A percentile compares a stretch with the other conserved stretches of the same genome.
Evolutionary conservation across 2,888 invertebrate genomes (phyloP).

Genomic region (Heliconius ethilla): DNA sequence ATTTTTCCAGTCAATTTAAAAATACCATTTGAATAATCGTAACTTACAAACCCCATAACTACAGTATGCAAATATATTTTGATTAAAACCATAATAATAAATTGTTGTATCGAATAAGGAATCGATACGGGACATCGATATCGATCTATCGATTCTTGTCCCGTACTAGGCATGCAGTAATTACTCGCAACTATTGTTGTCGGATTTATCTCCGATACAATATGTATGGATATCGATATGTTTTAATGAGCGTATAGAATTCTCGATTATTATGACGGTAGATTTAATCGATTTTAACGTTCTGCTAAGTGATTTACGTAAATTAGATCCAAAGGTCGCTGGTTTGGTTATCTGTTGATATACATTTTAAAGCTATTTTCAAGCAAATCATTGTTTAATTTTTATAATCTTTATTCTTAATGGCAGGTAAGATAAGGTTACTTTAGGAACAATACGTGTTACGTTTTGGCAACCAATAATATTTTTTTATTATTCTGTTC

Average conservation of each 20-base stretch:
- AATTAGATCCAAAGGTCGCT: slow-evolving; percentile 12
- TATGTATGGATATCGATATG: slow-evolving; percentile 39
- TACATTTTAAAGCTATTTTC: background rate
- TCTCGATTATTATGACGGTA: slow-evolving; percentile 38
- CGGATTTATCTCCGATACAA: slow-evolving; percentile 62
- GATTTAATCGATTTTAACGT: slow-evolving; percentile 35
- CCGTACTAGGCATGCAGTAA: slow-evolving; percentile 75
- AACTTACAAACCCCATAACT: slow-evolving; percentile 46
- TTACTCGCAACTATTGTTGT: slow-evolving; percentile 70
- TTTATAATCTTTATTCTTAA: background rate
- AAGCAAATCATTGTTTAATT: background rate
- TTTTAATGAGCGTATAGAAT: slow-evolving; percentile 48
- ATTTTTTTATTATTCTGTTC: background rate
- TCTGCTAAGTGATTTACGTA: slow-evolving; percentile 29
- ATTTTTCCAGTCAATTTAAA: slow-evolving; percentile 41
- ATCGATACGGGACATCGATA: slow-evolving; percentile 65
- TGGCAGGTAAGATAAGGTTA: background rate
- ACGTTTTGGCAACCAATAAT: background rate
- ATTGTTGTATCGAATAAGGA: slow-evolving; percentile 72
- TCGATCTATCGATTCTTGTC: slow-evolving; percentile 72
- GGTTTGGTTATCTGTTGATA: background rate
- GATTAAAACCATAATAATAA: slow-evolving; percentile 74
- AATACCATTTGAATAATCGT: slow-evolving; percentile 38
- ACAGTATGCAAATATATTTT: slow-evolving; percentile 66
- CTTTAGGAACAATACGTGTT: too few relatives aligned